Evolutionary conservation across 35 echinoderm and acorn worm genomes (phyloP).

Genomic region (Patiria miniata): DNA sequence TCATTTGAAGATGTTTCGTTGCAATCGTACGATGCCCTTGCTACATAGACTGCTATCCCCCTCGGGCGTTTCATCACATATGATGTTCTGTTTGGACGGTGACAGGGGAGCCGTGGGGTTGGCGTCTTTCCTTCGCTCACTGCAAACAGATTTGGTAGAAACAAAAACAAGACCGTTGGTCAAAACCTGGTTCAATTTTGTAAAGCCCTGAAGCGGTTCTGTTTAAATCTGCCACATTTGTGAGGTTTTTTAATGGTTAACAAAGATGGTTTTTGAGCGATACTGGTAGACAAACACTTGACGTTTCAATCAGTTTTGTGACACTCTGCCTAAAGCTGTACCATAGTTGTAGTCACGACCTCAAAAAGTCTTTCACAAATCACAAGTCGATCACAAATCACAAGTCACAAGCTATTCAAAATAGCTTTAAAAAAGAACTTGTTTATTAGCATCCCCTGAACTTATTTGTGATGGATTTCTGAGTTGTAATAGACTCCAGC

Average conservation of each 20-base stretch:
- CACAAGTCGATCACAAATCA: too few species aligned
- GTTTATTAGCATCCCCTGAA: too few species aligned
- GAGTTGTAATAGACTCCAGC: too few species aligned
- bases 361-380: too few species aligned
- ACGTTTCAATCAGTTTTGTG: too few species aligned
- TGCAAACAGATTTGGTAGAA: background rate
- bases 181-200: background rate
- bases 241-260: background rate
- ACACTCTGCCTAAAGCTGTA: too few species aligned
- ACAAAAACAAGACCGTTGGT: background rate
- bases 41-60: background rate
- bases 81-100: slow-evolving; percentile 34
- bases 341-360: too few species aligned
- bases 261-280: too few species aligned
- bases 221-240: background rate
- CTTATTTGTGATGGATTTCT: too few species aligned
- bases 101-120: background rate
- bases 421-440: too few species aligned
- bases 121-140: background rate
- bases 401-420: too few species aligned
- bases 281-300: too few species aligned
- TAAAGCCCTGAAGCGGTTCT: background rate
- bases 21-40: slow-evolving; percentile 6
- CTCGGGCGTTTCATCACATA: slow-evolving; percentile 32
- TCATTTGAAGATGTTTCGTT: slow-evolving; percentile 31